Percentiles rank a stretch among this genome's conserved stretches.
phyloP scores from a whole-genome alignment of 2,888 invertebrate genomes.

The Teinopalpus imperialis region DNA sequence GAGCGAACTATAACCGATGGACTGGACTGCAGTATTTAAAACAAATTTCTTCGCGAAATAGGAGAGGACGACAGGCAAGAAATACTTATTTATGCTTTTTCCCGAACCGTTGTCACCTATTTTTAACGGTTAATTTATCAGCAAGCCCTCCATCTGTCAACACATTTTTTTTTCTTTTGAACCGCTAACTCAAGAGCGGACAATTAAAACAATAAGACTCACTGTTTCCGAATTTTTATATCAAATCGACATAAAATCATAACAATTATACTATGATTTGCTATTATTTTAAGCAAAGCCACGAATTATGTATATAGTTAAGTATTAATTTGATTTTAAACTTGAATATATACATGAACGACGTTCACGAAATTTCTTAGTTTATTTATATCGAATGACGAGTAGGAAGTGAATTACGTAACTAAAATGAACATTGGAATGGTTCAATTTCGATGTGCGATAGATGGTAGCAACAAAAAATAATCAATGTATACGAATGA shows the following conservation, averaged over 20 bases:
- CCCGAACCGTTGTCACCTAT: conserved; percentile 54
- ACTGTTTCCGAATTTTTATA: no score
- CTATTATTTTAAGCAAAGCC: no score
- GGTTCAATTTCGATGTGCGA: no score
- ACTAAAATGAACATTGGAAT: no score
- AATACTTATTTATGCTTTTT: conserved; percentile 55
- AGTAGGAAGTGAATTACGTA: no score
- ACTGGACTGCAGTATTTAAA: conserved; percentile 47
- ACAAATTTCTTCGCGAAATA: conserved; percentile 63
- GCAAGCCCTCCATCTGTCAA: conserved; percentile 65
- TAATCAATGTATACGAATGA: conserved; percentile 53
- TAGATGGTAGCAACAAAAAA: conserved; percentile 39
- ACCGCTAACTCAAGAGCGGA: conserved; percentile 2
- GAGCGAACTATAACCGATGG: conserved; percentile 34
- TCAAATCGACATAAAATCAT: no score
- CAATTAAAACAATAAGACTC: not conserved
- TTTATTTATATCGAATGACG: no score
- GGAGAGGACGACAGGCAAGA: conserved; percentile 35
- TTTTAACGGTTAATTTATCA: conserved; percentile 71
- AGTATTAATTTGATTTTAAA: no score
- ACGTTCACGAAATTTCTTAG: no score
- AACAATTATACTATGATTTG: no score
- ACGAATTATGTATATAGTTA: no score
- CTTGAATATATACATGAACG: no score
- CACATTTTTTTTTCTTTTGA: conserved; percentile 39